Evolutionary conservation across 2,888 invertebrate species (phyloP), one percentile per base, ranked within the genome.

Genomic region (Brachylomia viminalis): DNA sequence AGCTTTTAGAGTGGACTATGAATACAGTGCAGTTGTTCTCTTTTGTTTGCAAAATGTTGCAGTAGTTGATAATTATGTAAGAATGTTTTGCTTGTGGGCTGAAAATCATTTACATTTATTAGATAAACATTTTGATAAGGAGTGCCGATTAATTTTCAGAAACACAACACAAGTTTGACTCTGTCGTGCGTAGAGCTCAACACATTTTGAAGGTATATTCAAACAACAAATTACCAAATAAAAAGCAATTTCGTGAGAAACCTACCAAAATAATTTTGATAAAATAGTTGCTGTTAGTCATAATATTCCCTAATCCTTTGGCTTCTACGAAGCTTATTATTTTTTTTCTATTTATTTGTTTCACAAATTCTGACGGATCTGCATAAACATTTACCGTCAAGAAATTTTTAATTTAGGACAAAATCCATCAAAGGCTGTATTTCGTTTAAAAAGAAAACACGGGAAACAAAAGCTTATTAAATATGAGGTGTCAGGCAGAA

Each of bases 231-330:
- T 7, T 56, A 56, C 7, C 17, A 27, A 17, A 1, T 6, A 27
- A 27, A 56, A 56, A 71, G n/a, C 33, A 67, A 69, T 77, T 69
- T 72, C 23, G 38, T 52, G 49, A 75, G 52, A 67, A 79, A 33
- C 67, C 38, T 70, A 54, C 45, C 61, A 49, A 72, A 67, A 30
- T 6, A 66, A 59, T 72, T 66, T 79, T 79, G 47, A 67, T 82
- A 45, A 76, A 79, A 79, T 69, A 82, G 72, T 75, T 70, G 56
- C 62, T 70, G 61, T 59, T 80, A 58, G 59, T 70, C 61, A 77
- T 80, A 70, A 75, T 67, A 70, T 70, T 17, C n/a, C 38, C n/a
- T 80, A 83, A 83, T 83, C 83, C 70, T 74, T 80, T 77, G 71
- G 58, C 71, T 65, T 68, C 38, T 54, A 72, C 54, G 38, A 72